Conservation (phyloP, 1,140 invertebrate species). For the Drosophila prosaltans region DNA sequence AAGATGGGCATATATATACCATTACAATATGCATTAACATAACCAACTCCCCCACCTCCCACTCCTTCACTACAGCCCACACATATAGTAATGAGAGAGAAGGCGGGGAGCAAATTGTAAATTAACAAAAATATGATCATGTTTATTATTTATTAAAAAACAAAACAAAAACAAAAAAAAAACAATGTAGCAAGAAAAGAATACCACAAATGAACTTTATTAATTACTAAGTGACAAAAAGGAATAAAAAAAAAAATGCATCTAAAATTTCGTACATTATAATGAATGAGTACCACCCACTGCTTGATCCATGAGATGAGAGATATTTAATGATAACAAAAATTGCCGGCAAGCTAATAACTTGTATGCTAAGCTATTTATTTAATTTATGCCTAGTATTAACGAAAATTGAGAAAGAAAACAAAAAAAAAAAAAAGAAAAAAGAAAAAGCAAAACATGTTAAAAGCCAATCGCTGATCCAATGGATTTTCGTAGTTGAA, state of each 20-base stretch:
- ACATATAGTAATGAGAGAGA: conserved; percentile 44
- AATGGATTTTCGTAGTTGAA: conserved; percentile 78
- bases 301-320: conserved; percentile 59
- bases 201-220: conserved; percentile 47
- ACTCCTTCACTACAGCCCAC: neutral
- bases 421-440: conserved; percentile 21
- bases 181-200: conserved; percentile 28
- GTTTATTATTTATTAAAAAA: conserved; percentile 61
- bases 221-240: conserved; percentile 56
- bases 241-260: conserved; percentile 32
- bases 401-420: conserved; percentile 36
- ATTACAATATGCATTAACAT: conserved; percentile 32
- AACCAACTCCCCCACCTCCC: conserved; percentile 31
- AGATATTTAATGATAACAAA: conserved; percentile 55
- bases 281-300: conserved; percentile 51
- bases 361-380: conserved; percentile 78
- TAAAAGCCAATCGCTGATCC: conserved; percentile 57
- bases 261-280: conserved; percentile 62
- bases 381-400: conserved; percentile 80
- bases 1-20: conserved; percentile 66
- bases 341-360: conserved; percentile 66
- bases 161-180: conserved; percentile 12
- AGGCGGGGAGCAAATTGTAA: conserved; percentile 61
- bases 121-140: conserved; percentile 53
- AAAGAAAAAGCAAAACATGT: conserved; percentile 31